Conservation (phyloP, 2,888 invertebrate genomes). For the Hyposoter didymator region DNA sequence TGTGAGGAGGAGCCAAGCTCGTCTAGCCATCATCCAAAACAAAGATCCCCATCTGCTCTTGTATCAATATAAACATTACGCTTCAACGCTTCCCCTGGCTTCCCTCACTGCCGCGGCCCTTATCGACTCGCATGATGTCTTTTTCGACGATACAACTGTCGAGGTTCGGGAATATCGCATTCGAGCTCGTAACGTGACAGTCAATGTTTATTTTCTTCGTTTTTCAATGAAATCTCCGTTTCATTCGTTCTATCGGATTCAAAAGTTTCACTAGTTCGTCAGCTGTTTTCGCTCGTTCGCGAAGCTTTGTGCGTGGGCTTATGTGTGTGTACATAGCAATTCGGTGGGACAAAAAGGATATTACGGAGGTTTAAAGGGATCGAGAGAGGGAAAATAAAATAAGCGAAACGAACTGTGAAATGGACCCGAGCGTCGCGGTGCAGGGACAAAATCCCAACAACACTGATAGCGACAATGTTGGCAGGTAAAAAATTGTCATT, state of each 20-base stretch:
- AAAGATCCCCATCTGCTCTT: not conserved
- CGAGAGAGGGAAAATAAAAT: not conserved
- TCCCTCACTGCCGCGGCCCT: not conserved
- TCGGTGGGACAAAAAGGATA: not conserved
- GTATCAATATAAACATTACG: not conserved
- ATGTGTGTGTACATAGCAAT: conserved; percentile 1
- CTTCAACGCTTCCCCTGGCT: not conserved
- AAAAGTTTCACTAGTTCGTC: conserved; percentile 33
- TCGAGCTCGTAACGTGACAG: conserved; percentile 39
- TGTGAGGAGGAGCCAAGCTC: not conserved
- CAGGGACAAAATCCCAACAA: conserved; percentile 64
- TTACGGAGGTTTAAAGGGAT: not conserved
- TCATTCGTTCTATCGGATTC: not conserved
- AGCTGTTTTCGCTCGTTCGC: not conserved
- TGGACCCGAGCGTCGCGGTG: conserved; percentile 62
- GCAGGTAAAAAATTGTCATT: conserved; percentile 59
- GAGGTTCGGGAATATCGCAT: conserved; percentile 2
- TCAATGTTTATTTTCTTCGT: not conserved
- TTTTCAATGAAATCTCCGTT: not conserved
- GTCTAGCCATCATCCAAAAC: not conserved
- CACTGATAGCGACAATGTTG: conserved; percentile 64
- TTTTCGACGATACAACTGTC: conserved; percentile 6
- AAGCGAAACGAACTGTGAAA: conserved; percentile 23
- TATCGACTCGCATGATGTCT: conserved; percentile 45
- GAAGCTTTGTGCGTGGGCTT: not conserved